Percentiles rank a stretch among this genome's conserved stretches.
Evolutionary conservation across 2,113 vertebrate genomes (phyloP).

Genomic region (Eolophus roseicapilla): DNA sequence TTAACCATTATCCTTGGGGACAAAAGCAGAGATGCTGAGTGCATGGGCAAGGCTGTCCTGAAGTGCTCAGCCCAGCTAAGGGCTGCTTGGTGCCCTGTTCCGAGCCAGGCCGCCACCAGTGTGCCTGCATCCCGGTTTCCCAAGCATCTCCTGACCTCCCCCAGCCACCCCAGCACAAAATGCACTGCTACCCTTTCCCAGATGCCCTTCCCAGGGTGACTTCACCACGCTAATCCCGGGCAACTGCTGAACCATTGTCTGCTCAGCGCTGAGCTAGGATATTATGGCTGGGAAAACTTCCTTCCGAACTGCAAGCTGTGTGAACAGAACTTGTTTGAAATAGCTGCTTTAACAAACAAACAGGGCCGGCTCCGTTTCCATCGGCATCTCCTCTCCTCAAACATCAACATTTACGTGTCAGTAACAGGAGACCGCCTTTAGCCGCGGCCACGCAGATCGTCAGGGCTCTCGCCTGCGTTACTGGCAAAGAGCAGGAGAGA

Average conservation of each 20-base stretch:
- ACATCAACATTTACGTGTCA: conserved; percentile 18
- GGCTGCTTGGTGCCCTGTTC: rapidly evolving
- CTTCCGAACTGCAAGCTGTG: conserved; percentile 56
- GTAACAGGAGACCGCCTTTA: background rate
- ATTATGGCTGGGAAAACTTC: conserved; percentile 62
- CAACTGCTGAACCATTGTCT: conserved; percentile 58
- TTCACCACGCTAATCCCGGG: conserved; percentile 29
- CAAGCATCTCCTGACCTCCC: background rate
- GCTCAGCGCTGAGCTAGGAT: conserved; percentile 59
- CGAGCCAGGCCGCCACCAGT: rapidly evolving
- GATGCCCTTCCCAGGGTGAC: conserved; percentile 1
- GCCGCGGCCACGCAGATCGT: rapidly evolving
- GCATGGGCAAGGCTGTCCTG: background rate
- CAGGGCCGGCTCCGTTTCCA: conserved; percentile 22
- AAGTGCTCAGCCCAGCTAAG: rapidly evolving
- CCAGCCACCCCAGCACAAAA: background rate
- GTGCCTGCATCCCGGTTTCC: rapidly evolving
- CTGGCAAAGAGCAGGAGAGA: background rate
- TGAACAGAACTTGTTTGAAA: conserved; percentile 61
- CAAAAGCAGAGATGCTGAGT: background rate
- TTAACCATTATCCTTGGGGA: background rate
- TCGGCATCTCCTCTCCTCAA: conserved; percentile 21
- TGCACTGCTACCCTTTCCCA: background rate
- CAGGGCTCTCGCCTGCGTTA: background rate
- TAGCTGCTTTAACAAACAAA: conserved; percentile 56